A percentile compares a stretch with the other conserved stretches of the same genome.
Conservation (phyloP, 2,113 vertebrate species). For the Columba livia region DNA sequence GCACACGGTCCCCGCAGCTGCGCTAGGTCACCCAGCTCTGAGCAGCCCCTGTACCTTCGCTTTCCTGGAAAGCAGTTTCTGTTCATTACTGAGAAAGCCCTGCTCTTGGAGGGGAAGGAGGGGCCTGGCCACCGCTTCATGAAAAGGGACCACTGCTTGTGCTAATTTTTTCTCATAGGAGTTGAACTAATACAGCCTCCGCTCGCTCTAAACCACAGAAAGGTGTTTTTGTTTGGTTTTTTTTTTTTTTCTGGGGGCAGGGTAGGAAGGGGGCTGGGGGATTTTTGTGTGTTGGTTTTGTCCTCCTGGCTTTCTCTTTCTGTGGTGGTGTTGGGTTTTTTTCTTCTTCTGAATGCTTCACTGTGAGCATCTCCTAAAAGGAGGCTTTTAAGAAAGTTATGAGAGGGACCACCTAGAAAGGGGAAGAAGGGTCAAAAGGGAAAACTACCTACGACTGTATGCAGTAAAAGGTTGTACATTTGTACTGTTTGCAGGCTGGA, state of each 20-base stretch:
- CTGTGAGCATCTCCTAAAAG: not conserved
- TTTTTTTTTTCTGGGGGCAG: not conserved
- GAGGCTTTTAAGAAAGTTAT: not conserved
- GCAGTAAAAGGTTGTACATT: not conserved
- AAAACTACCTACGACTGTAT: not conserved
- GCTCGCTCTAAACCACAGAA: not conserved
- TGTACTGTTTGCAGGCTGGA: not conserved
- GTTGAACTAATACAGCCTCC: not conserved
- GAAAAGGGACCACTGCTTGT: not conserved
- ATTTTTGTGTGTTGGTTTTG: not conserved
- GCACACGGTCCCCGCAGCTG: rapidly evolving
- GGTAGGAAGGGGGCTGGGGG: not conserved
- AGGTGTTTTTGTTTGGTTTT: not conserved
- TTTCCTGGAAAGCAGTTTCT: slow-evolving; percentile 69
- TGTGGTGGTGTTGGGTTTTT: not conserved
- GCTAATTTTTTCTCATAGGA: slow-evolving; percentile 2
- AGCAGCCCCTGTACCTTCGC: not conserved
- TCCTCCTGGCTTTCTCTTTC: not conserved
- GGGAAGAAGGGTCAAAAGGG: not conserved
- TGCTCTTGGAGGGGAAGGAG: not conserved
- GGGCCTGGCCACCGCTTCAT: not conserved
- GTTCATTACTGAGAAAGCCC: slow-evolving; percentile 28
- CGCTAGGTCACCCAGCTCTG: not conserved
- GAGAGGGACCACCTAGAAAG: not conserved
- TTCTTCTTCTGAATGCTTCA: not conserved